These are phyloP conservation scores for Atherinosoma microstoma DNA, from an alignment of 2,797 vertebrate genomes.

Conservation along the genomic window DNA sequence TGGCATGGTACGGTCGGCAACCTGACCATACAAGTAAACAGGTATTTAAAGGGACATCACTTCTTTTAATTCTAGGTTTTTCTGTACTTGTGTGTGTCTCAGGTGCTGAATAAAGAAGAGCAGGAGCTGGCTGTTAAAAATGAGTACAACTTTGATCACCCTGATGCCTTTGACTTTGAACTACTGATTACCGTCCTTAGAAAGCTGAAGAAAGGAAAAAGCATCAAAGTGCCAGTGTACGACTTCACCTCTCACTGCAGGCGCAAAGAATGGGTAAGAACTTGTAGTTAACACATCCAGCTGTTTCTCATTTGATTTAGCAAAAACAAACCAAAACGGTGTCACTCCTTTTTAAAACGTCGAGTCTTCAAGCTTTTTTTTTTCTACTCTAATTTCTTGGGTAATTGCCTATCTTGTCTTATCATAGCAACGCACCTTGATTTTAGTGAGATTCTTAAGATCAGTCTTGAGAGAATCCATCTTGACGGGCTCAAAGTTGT, in stretches of 20 bases:
- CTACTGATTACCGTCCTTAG: slow-evolving; percentile 86
- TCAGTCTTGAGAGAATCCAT: too few relatives aligned
- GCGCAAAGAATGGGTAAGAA: slow-evolving; percentile 89
- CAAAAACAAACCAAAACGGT: too few relatives aligned
- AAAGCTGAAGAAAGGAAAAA: slow-evolving; percentile 92
- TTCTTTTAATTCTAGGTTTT: background rate
- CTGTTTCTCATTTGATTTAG: too few relatives aligned
- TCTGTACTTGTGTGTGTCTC: slow-evolving; percentile 2
- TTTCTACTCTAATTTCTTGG: too few relatives aligned
- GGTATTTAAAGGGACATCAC: background rate
- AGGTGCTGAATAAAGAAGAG: slow-evolving; percentile 89
- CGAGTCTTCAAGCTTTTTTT: too few relatives aligned
- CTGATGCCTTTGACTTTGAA: slow-evolving; percentile 92
- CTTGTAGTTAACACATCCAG: too few relatives aligned
- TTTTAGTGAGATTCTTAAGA: too few relatives aligned
- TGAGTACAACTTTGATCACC: slow-evolving; percentile 93
- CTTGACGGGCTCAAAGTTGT: too few relatives aligned
- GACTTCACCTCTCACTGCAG: slow-evolving; percentile 90
- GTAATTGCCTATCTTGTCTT: too few relatives aligned
- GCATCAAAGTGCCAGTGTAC: slow-evolving; percentile 91
- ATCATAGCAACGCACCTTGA: too few relatives aligned
- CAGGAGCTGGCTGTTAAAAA: slow-evolving; percentile 87
- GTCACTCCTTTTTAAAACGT: too few relatives aligned
- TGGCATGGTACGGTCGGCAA: too few relatives aligned
- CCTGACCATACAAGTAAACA: background rate